A percentile compares a stretch with the other conserved stretches of the same genome.
Evolutionary conservation across 2,113 vertebrate genomes (phyloP).

Genomic region (Tonatia bakeri): DNA sequence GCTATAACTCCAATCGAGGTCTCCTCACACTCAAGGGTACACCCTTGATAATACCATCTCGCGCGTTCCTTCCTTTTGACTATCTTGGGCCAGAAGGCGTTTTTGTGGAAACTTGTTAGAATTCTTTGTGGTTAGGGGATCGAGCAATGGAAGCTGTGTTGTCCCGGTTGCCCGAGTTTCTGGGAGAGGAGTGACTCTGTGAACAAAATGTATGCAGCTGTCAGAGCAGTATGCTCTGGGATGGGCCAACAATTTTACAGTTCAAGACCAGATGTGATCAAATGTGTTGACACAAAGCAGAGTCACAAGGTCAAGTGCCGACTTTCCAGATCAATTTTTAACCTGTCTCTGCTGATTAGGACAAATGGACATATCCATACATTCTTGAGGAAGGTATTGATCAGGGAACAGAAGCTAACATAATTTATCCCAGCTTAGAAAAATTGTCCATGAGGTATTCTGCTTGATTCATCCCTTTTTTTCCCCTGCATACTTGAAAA

Average conservation of each 20-base stretch:
- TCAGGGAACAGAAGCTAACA: conserved; percentile 72
- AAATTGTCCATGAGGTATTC: conserved; percentile 44
- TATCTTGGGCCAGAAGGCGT: conserved; percentile 23
- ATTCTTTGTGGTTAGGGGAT: conserved; percentile 57
- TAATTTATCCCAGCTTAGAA: conserved; percentile 61
- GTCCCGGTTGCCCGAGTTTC: background rate
- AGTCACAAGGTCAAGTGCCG: conserved; percentile 75
- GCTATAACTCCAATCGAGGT: background rate
- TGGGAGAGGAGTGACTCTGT: conserved; percentile 62
- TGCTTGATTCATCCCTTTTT: conserved; percentile 50
- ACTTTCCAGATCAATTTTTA: conserved; percentile 78
- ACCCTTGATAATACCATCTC: background rate
- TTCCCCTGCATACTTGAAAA: conserved; percentile 51
- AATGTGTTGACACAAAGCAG: conserved; percentile 73
- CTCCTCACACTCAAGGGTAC: background rate
- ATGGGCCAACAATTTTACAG: conserved; percentile 78
- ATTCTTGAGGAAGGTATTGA: conserved; percentile 56
- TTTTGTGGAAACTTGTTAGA: conserved; percentile 63
- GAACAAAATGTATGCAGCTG: conserved; percentile 76
- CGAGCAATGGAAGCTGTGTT: conserved; percentile 45
- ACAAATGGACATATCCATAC: conserved; percentile 28
- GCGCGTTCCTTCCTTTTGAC: background rate
- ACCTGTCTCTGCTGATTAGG: conserved; percentile 66
- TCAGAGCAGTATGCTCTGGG: conserved; percentile 63
- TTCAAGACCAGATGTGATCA: conserved; percentile 79